Base-by-base conservation (phyloP, 2,113 vertebrate genomes). In the Dromiciops gliroides region DNA sequence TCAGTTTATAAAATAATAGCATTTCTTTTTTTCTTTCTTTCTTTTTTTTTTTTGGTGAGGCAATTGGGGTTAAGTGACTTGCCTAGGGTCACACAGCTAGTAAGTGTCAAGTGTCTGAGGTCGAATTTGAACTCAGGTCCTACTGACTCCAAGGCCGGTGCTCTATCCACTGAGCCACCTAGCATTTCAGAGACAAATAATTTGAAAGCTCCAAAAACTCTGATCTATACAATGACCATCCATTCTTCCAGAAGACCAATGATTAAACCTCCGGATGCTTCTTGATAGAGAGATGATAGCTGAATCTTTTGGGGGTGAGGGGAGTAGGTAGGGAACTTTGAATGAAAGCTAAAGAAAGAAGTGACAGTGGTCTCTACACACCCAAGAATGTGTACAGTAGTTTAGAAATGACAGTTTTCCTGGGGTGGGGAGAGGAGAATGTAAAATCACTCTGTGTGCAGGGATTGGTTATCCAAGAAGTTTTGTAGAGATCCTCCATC, bases 371-470 rank as follows among this genome's bases (percentile, higher is more conserved):
- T 75, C 37, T 75, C 37, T 75, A 75, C 7, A 16, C 6, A 75
- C 4, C 67, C 16, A 22, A 75, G 67, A 67, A 44, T 16, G 44
- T 75, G 37, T 44, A n/a, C 8, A 75, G 67, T 22, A 44, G 37
- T 75, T 75, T 75, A 16, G 67, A 16, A 44, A 75, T 44, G 67
- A 75, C 51, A 91, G 89, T 93, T 83, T 97, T 96, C 93, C 89
- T 94, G 50, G 89, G 91, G 48, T 91, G 95, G 94, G 94, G 93
- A 94, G 95, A 97, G 93, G 96, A 75, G 19, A 16, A 22, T 44
- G 48, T 90, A 95, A 89, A 95, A 92, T 90, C 67, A 94, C 93
- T 53, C 67, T 22, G 14, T 14, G 51, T 92, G 93, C 93, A 96
- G 97, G 94, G 96, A 95, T 90, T 90, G 96, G 93, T 49, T 89